Percentiles rank a stretch among this genome's conserved stretches.
Evolutionary conservation across 2,797 vertebrate species (phyloP).

Genomic region (Pseudocheirus occidentalis): DNA sequence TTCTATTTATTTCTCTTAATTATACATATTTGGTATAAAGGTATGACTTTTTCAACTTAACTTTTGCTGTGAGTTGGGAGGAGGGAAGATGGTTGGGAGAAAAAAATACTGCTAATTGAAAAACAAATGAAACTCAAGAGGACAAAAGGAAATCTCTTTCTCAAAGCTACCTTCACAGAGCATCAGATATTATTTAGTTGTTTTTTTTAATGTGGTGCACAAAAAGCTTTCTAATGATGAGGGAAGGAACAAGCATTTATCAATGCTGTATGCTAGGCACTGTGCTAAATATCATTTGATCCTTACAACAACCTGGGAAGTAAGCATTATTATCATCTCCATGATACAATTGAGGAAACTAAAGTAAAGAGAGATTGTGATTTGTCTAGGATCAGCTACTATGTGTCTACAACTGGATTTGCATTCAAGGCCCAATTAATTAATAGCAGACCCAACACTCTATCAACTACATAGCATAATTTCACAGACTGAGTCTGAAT

Average conservation of each 20-base stretch:
- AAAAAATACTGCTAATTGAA: not conserved
- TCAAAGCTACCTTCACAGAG: not conserved
- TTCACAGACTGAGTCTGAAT: conserved; percentile 34
- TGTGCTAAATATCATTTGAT: not conserved
- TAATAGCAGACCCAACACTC: not conserved
- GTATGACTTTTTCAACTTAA: not conserved
- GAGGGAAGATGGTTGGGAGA: not conserved
- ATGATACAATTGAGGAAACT: not conserved
- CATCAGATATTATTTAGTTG: not conserved
- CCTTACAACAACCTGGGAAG: not conserved
- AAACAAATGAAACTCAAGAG: not conserved
- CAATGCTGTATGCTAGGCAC: not conserved
- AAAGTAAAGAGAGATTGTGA: not conserved
- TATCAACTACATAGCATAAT: not conserved
- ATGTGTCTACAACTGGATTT: not conserved
- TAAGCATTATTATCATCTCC: not conserved
- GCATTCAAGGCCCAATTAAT: not conserved
- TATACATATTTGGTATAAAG: not conserved
- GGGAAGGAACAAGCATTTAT: not conserved
- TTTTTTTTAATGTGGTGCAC: not conserved
- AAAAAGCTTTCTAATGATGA: not conserved
- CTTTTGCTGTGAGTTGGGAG: not conserved
- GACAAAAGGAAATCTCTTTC: not conserved
- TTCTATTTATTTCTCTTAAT: not conserved
- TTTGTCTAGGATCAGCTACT: not conserved